Conservation (phyloP, 1,140 invertebrate genomes). For the Heliothis subflexa region DNA sequence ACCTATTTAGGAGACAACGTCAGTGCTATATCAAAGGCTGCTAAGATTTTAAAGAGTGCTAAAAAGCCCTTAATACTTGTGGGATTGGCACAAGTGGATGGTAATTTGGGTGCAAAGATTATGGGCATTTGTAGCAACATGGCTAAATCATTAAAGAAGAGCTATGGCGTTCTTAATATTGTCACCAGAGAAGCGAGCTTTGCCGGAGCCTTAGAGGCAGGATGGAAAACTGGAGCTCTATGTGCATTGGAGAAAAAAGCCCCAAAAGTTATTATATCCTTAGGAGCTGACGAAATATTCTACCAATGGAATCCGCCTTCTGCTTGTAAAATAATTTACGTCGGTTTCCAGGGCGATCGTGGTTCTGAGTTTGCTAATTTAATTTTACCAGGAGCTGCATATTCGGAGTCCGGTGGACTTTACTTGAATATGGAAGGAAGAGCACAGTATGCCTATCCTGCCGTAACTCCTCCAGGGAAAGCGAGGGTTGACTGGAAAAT, state of each 20-base stretch:
- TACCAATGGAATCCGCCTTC: slow-evolving; percentile 63
- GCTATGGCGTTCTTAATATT: slow-evolving; percentile 73
- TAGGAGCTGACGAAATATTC: slow-evolving; percentile 79
- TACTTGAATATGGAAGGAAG: slow-evolving; percentile 80
- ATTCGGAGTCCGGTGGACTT: slow-evolving; percentile 88
- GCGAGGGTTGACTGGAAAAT: slow-evolving; percentile 80
- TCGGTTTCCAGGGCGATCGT: slow-evolving; percentile 91
- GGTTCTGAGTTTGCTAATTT: slow-evolving; percentile 91
- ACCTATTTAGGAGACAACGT: slow-evolving; percentile 86
- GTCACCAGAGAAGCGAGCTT: slow-evolving; percentile 78
- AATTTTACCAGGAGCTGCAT: slow-evolving; percentile 91
- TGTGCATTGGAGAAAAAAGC: slow-evolving; percentile 51
- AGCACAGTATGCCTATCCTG: slow-evolving; percentile 72
- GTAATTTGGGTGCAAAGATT: slow-evolving; percentile 80
- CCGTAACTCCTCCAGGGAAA: slow-evolving; percentile 74
- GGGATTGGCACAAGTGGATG: slow-evolving; percentile 86
- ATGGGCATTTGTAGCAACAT: slow-evolving; percentile 83
- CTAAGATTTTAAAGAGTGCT: slow-evolving; percentile 76
- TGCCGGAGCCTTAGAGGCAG: slow-evolving; percentile 73
- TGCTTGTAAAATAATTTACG: slow-evolving; percentile 68
- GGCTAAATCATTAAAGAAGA: slow-evolving; percentile 46
- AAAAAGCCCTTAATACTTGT: slow-evolving; percentile 90
- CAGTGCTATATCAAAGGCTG: slow-evolving; percentile 85
- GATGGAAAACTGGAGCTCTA: slow-evolving; percentile 71
- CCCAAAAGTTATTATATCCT: slow-evolving; percentile 67